Percentiles rank a stretch among this genome's conserved stretches.
Conservation (phyloP, 2,113 vertebrate genomes). For the human (Homo sapiens) region GRCh38 chr5:4826001-4826500, state of each 20-base stretch:
- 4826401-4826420: neutral
- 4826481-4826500: no score
- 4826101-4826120: neutral
- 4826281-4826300: neutral
- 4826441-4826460: no score
- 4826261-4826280: neutral
- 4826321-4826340: neutral
- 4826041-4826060: no score
- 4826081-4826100: neutral
- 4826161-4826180: accelerated
- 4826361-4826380: neutral
- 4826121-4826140: neutral
- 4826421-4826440: no score
- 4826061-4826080: neutral
- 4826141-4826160: neutral
- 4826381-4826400: neutral
- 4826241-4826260: neutral
- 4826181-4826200: neutral
- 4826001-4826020: neutral
- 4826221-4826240: neutral
- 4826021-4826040: neutral
- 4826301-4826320: neutral
- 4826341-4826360: neutral
- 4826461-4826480: no score
- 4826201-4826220: neutral